Conservation (phyloP, 2,888 invertebrate species). For the Drosophila subquinaria region DNA sequence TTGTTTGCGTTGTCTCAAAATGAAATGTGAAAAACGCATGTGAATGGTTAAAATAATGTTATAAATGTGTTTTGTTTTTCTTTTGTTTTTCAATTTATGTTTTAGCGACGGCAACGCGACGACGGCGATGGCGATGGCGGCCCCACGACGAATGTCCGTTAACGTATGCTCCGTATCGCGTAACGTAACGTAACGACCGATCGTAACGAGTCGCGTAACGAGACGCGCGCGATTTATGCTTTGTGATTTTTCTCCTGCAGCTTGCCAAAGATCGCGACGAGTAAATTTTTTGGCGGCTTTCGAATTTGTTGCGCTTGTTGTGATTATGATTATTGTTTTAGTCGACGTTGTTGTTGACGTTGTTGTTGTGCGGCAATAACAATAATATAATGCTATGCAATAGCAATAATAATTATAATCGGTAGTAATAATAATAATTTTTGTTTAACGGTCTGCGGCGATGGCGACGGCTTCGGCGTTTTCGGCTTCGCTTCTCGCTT, state of each 20-base stretch:
- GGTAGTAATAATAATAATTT: constrained; percentile 42
- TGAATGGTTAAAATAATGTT: constrained; percentile 26
- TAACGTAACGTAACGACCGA: constrained; percentile 62
- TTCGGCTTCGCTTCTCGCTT: constrained; percentile 72
- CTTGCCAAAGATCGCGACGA: constrained; percentile 51
- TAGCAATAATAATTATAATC: constrained; percentile 59
- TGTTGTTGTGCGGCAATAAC: constrained; percentile 48
- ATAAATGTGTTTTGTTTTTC: constrained; percentile 14
- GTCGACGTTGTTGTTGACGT: constrained; percentile 33
- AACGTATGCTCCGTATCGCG: constrained; percentile 54
- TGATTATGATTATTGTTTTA: constrained; percentile 22
- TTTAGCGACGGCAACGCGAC: constrained; percentile 69
- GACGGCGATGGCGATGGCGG: constrained; percentile 17
- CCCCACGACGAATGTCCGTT: constrained; percentile 43
- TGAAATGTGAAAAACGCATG: constrained; percentile 17
- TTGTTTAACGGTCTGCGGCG: constrained; percentile 69
- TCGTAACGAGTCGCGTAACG: constrained; percentile 57
- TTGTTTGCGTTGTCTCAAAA: neutral
- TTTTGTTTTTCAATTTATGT: constrained; percentile 5
- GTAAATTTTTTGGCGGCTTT: constrained; percentile 36
- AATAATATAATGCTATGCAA: constrained; percentile 60
- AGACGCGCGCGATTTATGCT: constrained; percentile 50
- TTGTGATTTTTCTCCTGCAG: constrained; percentile 1
- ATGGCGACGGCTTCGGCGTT: constrained; percentile 70
- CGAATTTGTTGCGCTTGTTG: constrained; percentile 27